Conservation (phyloP, 2,113 vertebrate genomes). For the Sander vitreus region DNA sequence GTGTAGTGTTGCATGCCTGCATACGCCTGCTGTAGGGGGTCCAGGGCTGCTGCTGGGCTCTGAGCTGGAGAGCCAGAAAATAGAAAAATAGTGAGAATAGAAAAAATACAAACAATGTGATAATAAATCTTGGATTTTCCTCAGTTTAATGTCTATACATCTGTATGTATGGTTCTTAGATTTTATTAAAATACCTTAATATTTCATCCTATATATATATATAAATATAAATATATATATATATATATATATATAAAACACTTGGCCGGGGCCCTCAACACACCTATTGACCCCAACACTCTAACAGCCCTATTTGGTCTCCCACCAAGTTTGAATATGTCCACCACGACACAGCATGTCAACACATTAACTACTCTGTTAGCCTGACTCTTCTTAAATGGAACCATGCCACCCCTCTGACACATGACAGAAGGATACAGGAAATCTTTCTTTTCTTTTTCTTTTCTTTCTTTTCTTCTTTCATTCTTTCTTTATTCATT, state of each 20-base stretch:
- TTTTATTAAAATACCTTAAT: slow-evolving; percentile 55
- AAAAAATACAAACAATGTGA: not conserved
- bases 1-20: slow-evolving; percentile 93
- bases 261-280: not conserved
- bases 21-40: slow-evolving; percentile 91
- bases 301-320: not conserved
- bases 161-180: not conserved
- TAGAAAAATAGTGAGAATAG: not conserved
- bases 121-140: not conserved
- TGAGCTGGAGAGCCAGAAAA: slow-evolving; percentile 80
- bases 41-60: slow-evolving; percentile 88
- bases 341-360: not conserved
- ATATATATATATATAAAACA: not conserved
- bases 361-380: not conserved
- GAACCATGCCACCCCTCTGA: not conserved
- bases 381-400: not conserved
- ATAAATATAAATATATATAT: not conserved
- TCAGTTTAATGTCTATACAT: not conserved
- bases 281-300: not conserved
- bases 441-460: not conserved
- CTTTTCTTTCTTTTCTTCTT: not conserved
- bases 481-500: not conserved
- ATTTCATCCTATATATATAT: not conserved
- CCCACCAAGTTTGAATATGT: not conserved
- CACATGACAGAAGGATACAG: not conserved